Base-by-base conservation (phyloP, 2,888 invertebrate genomes). In the Portevinia maculata region DNA sequence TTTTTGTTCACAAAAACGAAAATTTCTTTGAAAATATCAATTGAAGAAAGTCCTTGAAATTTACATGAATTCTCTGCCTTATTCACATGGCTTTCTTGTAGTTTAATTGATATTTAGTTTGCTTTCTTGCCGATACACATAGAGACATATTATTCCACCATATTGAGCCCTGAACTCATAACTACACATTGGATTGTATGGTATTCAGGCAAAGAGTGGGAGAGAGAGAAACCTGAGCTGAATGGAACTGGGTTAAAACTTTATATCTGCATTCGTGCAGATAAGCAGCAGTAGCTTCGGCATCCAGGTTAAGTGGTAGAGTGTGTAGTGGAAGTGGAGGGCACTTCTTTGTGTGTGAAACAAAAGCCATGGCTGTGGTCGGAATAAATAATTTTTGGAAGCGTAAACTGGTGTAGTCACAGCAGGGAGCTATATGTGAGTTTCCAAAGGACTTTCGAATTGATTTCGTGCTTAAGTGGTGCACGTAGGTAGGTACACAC, bases 21-120 rank as follows among this genome's bases (percentile, higher is more conserved):
- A 32, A 11, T 39, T 41, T 32, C 53, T 60, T 59, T 44, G 69
- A 75, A 75, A 59, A 59, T 55, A 64, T 59, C 75, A 76, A 75
- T 70, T 75, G 57, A 64, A 81, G 59, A 37, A 59, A 70, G 52
- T 70, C 79, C 79, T 81, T 81, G 62, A 75, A 52, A 75, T 75
- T 62, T 59, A 59, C 79, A 76, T 81, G 55, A 62, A 44, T 24
- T 37, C 21, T 9, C 11, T 28, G 0, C 30, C 50, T 50, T 19
- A 79, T 67, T 79, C 55, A 37, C 19, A 52, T 44, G 37, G 15
- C n/a, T 32, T 67, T 67, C 76, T 60, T 71, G 76, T 41, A 76
- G 70, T 60, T 71, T 81, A 81, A 81, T 81, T 81, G 81, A 76
- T 81, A 76, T 81, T 60, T 65, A 65, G 65, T 48, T 67, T 59